phyloP scores from a whole-genome alignment of 1,140 invertebrate species.

The Galendromus occidentalis region DNA sequence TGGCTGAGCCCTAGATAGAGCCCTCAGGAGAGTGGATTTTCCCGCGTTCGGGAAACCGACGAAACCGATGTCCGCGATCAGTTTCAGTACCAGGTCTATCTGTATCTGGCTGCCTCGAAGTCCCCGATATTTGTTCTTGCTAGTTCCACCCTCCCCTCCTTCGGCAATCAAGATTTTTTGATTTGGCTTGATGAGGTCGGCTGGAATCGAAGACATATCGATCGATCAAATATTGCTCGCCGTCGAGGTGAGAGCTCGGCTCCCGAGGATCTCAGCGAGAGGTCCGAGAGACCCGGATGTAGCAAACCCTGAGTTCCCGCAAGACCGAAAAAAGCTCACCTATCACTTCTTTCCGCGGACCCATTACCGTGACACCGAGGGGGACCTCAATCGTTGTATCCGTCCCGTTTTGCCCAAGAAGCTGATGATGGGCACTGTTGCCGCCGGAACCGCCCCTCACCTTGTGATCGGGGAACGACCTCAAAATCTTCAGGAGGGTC shows the following conservation, averaged over 20 bases:
- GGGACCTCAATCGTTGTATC: slow-evolving; percentile 52
- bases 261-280: neutral
- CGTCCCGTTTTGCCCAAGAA: slow-evolving; percentile 48
- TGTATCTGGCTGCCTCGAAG: slow-evolving; percentile 42
- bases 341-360: slow-evolving; percentile 37
- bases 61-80: slow-evolving; percentile 72
- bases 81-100: slow-evolving; percentile 56
- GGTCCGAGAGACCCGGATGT: no score
- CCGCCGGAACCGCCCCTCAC: slow-evolving; percentile 43
- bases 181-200: slow-evolving; percentile 48
- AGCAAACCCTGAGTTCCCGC: no score
- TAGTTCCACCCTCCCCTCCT: slow-evolving; percentile 51
- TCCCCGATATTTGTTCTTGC: slow-evolving; percentile 47
- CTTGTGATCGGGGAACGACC: slow-evolving; percentile 34
- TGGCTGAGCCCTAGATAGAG: slow-evolving; percentile 61
- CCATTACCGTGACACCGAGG: slow-evolving; percentile 48
- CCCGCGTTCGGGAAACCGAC: slow-evolving; percentile 84
- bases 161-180: slow-evolving; percentile 44
- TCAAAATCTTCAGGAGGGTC: slow-evolving; percentile 36
- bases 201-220: slow-evolving; percentile 29
- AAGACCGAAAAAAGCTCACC: no score
- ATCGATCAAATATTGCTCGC: neutral
- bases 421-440: slow-evolving; percentile 44
- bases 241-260: neutral
- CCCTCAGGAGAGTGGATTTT: slow-evolving; percentile 64